A percentile compares a stretch with the other conserved stretches of the same genome.
Evolutionary conservation across 2,888 invertebrate genomes (phyloP).

Genomic region (Latrodectus hesperus): DNA sequence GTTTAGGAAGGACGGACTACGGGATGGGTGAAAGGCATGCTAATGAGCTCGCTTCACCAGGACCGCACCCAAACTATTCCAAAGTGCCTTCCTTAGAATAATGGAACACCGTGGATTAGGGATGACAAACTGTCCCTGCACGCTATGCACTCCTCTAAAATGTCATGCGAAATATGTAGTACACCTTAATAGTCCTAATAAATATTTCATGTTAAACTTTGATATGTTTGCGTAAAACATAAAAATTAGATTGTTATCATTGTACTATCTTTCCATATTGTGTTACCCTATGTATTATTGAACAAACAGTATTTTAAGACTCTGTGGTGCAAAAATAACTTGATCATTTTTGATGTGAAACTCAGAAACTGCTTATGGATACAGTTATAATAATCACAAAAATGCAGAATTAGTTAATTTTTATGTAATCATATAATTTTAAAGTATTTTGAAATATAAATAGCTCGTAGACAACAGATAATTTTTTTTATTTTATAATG

Average conservation of each 20-base stretch:
- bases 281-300: too few species aligned
- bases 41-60: conserved; percentile 44
- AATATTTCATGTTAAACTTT: background rate
- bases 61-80: conserved; percentile 56
- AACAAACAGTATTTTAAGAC: too few species aligned
- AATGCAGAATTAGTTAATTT: too few species aligned
- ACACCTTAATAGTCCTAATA: background rate
- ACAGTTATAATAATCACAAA: too few species aligned
- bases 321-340: too few species aligned
- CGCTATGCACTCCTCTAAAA: background rate
- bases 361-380: too few species aligned
- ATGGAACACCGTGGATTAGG: conserved; percentile 42
- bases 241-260: background rate
- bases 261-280: background rate
- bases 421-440: too few species aligned
- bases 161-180: conserved; percentile 10
- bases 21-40: conserved; percentile 15
- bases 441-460: too few species aligned
- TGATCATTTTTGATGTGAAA: too few species aligned
- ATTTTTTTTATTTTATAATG: too few species aligned
- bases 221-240: background rate
- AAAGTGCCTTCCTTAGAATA: conserved; percentile 20
- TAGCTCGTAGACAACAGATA: too few species aligned
- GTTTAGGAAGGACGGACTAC: conserved; percentile 3
- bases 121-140: conserved; percentile 14